These are phyloP conservation scores for Cebidichthys violaceus DNA, from an alignment of 2,113 vertebrate genomes.

Conservation along the genomic window DNA sequence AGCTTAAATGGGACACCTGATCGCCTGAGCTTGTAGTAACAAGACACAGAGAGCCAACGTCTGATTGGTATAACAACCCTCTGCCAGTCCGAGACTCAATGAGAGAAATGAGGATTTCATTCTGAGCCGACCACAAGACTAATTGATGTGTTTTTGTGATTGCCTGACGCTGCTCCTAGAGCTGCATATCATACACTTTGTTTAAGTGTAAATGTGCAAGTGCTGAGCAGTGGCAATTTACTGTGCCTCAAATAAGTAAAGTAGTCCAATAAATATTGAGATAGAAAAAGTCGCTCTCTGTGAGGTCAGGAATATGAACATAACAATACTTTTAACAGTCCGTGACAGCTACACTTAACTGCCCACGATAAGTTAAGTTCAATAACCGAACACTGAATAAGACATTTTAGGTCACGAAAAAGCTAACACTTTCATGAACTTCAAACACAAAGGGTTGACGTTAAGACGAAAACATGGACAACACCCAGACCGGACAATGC, in stretches of 20 bases:
- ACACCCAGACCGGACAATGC: too few species aligned
- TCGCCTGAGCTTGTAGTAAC: background rate
- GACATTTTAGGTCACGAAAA: too few species aligned
- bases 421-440: too few species aligned
- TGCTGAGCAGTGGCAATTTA: background rate
- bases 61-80: constrained; percentile 53
- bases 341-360: background rate
- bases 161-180: background rate
- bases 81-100: constrained; percentile 28
- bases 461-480: background rate
- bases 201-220: background rate
- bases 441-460: background rate
- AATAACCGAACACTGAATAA: too few species aligned
- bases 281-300: background rate
- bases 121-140: constrained; percentile 2
- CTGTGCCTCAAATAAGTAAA: constrained; percentile 29
- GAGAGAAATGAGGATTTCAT: constrained; percentile 35
- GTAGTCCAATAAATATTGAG: background rate
- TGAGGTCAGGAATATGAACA: background rate
- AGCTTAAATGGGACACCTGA: background rate
- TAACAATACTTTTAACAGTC: background rate
- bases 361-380: too few species aligned
- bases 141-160: constrained; percentile 17
- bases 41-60: constrained; percentile 25
- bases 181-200: constrained; percentile 1